Conservation (phyloP, 1,140 invertebrate genomes). For the Bombus superbus region DNA sequence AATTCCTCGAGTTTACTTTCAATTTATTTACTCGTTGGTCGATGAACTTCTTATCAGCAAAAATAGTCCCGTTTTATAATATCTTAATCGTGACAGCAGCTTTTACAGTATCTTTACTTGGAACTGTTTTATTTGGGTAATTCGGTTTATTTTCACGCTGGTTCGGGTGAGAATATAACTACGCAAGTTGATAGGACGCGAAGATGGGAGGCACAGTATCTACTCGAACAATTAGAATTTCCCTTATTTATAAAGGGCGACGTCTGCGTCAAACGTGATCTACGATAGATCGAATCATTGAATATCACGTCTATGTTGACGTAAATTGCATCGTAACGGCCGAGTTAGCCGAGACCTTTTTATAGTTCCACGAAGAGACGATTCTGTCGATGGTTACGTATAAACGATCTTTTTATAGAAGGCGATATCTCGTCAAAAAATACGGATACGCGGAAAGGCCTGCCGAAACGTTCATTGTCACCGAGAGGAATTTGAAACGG, state of each 20-base stretch:
- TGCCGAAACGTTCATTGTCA: no score
- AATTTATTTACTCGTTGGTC: background rate
- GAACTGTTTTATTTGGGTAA: background rate
- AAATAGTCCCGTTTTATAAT: background rate
- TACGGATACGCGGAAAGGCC: no score
- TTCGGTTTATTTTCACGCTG: background rate
- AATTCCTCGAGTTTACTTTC: background rate
- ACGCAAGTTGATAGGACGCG: background rate
- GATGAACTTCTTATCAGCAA: background rate
- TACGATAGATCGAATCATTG: background rate
- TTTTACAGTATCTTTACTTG: background rate
- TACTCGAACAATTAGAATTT: background rate
- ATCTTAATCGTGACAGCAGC: background rate
- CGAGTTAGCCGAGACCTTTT: background rate
- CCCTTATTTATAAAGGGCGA: no score
- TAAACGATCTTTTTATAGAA: slow-evolving; percentile 11
- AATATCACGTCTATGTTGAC: background rate
- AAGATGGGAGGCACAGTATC: background rate
- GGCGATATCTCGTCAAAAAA: background rate
- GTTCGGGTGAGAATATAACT: background rate
- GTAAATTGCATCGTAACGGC: background rate
- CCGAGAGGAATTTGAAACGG: no score
- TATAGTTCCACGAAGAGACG: background rate
- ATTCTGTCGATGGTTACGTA: background rate
- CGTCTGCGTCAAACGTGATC: background rate